A percentile compares a stretch with the other conserved stretches of the same genome.
Evolutionary conservation across 64 coral and sea anemone genomes (phyloP).

Genomic region (Dendrophyllia cribrosa): DNA sequence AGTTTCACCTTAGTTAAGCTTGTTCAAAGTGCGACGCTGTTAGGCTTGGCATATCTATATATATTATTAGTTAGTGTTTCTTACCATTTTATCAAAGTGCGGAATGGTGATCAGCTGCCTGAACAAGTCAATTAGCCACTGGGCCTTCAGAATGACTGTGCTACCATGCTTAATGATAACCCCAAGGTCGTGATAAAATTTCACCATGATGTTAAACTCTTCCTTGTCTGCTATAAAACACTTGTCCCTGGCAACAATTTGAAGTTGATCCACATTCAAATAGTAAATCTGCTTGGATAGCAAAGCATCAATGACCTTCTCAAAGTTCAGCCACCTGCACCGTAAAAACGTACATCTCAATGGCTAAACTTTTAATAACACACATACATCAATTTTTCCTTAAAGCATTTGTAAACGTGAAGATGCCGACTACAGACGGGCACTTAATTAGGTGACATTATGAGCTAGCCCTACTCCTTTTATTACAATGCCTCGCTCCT

Average conservation of each 20-base stretch:
- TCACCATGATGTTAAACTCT: slow-evolving; percentile 37
- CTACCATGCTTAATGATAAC: slow-evolving; percentile 30
- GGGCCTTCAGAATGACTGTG: slow-evolving; percentile 36
- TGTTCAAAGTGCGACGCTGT: too few species aligned
- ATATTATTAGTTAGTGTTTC: background rate
- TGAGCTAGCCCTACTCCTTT: too few species aligned
- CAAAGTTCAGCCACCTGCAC: slow-evolving; percentile 41
- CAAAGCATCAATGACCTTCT: slow-evolving; percentile 26
- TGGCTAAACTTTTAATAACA: too few species aligned
- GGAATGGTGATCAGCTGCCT: slow-evolving; percentile 44
- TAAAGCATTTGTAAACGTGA: background rate
- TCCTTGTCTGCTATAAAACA: slow-evolving; percentile 26
- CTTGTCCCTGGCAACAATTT: slow-evolving; percentile 11
- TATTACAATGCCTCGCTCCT: too few species aligned
- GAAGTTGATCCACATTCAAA: slow-evolving; percentile 43
- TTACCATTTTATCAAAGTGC: slow-evolving; percentile 32
- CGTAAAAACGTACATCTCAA: too few species aligned
- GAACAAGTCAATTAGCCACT: slow-evolving; percentile 57
- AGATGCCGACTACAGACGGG: too few species aligned
- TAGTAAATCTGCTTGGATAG: background rate
- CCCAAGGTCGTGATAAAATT: slow-evolving; percentile 56
- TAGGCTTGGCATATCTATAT: too few species aligned
- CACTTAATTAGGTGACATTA: too few species aligned
- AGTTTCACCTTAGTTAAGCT: too few species aligned
- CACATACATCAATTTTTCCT: too few species aligned